Conservation (phyloP, 2,113 vertebrate genomes). For the Gopherus flavomarginatus region DNA sequence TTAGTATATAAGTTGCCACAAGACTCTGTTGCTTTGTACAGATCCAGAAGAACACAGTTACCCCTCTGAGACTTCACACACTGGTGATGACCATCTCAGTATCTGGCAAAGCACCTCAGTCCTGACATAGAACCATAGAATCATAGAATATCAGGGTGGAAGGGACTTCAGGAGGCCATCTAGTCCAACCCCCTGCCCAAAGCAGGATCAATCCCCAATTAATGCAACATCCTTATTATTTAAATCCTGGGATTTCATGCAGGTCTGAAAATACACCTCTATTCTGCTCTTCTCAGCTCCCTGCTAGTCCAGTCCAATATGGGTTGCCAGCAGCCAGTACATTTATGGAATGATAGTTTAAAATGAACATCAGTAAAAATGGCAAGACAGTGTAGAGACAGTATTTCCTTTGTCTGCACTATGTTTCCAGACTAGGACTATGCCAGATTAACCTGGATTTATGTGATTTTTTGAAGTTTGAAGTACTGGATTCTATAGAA, state of each 20-base stretch:
- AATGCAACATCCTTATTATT: not conserved
- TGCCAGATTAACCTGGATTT: not conserved
- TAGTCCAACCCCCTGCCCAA: too few species aligned
- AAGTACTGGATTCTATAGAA: not conserved
- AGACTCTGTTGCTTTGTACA: too few species aligned
- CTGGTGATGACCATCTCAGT: not conserved
- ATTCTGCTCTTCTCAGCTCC: not conserved
- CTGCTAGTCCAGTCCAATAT: not conserved
- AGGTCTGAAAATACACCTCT: not conserved
- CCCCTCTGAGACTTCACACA: too few species aligned
- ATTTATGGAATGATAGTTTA: constrained; percentile 14
- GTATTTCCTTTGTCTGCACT: not conserved
- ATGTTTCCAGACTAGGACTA: not conserved
- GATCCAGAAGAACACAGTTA: too few species aligned
- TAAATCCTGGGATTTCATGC: not conserved
- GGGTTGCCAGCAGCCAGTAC: not conserved
- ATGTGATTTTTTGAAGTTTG: not conserved
- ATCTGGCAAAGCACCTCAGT: not conserved
- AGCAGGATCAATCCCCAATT: too few species aligned
- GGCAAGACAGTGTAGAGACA: not conserved
- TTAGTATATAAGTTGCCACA: too few species aligned
- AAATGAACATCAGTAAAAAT: not conserved
- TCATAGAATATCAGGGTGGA: too few species aligned
- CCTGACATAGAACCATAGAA: not conserved
- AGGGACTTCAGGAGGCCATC: too few species aligned